A percentile compares a stretch with the other conserved stretches of the same genome.
Evolutionary conservation across 2,888 invertebrate genomes (phyloP).

Genomic region (Caradrina kadenii): DNA sequence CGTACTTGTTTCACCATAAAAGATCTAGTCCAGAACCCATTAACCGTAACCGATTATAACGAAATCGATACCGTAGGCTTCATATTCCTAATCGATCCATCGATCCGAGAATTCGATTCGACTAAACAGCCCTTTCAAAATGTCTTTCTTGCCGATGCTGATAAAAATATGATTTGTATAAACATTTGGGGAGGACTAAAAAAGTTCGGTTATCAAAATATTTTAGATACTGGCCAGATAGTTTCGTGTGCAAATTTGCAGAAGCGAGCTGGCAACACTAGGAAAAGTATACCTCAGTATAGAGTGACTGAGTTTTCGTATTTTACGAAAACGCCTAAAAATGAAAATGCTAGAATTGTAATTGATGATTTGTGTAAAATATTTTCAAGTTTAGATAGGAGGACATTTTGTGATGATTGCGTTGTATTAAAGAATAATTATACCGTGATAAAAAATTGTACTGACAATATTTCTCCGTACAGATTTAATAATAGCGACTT

Average conservation of each 20-base stretch:
- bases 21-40: conserved; percentile 78
- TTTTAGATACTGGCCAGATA: conserved; percentile 90
- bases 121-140: conserved; percentile 87
- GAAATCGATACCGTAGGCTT: conserved; percentile 94
- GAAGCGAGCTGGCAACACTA: conserved; percentile 88
- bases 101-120: conserved; percentile 80
- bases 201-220: conserved; percentile 88
- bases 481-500: conserved; percentile 75
- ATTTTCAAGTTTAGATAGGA: conserved; percentile 64
- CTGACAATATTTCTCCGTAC: conserved; percentile 81
- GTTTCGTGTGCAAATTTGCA: conserved; percentile 92
- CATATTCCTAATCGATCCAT: conserved; percentile 90
- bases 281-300: conserved; percentile 89
- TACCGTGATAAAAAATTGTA: conserved; percentile 65
- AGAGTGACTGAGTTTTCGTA: conserved; percentile 91
- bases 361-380: conserved; percentile 83
- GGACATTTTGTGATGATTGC: conserved; percentile 79
- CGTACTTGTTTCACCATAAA: conserved; percentile 86
- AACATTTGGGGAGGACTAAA: conserved; percentile 90
- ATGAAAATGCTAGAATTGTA: conserved; percentile 83
- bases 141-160: conserved; percentile 90
- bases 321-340: conserved; percentile 92
- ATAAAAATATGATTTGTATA: conserved; percentile 88
- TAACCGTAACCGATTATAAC: conserved; percentile 84
- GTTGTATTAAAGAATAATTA: conserved; percentile 76